Evolutionary conservation across 2,797 vertebrate genomes (phyloP).

Genomic region (Clarias platycephalus): DNA sequence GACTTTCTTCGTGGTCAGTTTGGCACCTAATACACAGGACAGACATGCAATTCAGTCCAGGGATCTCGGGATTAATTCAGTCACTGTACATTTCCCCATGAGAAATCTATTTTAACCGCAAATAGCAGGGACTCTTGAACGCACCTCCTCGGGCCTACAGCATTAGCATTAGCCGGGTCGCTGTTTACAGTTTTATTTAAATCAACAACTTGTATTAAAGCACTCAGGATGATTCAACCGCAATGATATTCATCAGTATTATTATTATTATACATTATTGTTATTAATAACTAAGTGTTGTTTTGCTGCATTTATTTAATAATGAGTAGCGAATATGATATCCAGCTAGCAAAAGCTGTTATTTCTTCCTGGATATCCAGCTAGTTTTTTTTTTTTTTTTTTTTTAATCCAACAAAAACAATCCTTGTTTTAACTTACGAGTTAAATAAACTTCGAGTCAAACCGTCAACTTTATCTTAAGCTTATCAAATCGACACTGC

Average conservation of each 20-base stretch:
- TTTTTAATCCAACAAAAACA: no score
- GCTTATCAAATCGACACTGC: background rate
- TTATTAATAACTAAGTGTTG: background rate
- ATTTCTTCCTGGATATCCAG: background rate
- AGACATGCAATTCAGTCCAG: background rate
- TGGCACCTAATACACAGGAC: background rate
- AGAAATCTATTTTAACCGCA: background rate
- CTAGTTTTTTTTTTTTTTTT: background rate
- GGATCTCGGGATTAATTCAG: background rate
- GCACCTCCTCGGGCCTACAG: constrained; percentile 17
- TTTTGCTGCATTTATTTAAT: background rate
- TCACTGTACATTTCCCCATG: background rate
- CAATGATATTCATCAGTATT: background rate
- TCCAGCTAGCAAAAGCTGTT: background rate
- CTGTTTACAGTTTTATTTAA: background rate
- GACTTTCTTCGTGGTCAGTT: no score
- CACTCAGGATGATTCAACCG: background rate
- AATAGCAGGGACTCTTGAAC: background rate
- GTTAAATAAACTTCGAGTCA: background rate
- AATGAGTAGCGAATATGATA: background rate
- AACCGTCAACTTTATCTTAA: background rate
- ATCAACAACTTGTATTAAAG: background rate
- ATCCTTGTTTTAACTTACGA: background rate
- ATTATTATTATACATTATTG: background rate
- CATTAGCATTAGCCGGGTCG: background rate